Conservation (phyloP, 2,888 invertebrate species). For the Auanema sp. region DNA sequence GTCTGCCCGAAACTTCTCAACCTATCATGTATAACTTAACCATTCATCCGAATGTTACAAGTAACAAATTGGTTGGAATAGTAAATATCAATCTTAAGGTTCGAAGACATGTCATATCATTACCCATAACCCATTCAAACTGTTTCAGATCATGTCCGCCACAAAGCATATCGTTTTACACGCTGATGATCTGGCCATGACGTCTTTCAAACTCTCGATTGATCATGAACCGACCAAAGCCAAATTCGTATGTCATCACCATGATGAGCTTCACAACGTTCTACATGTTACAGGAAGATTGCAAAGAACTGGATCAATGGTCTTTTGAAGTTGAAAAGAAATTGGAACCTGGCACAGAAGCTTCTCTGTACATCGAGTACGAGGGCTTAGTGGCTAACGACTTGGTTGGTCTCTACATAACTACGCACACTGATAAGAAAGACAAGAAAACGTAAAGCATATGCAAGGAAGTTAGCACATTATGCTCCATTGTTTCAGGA, state of each 20-base stretch:
- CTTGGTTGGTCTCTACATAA: constrained; percentile 36
- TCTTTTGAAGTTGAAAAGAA: constrained; percentile 26
- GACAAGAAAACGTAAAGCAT: constrained; percentile 20
- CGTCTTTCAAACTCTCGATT: constrained; percentile 21
- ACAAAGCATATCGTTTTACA: constrained; percentile 18
- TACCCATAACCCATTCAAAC: too few relatives aligned
- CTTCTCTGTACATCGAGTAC: constrained; percentile 19
- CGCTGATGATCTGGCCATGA: constrained; percentile 18
- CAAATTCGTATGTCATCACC: constrained; percentile 25
- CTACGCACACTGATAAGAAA: constrained; percentile 24
- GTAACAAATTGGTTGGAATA: constrained; percentile 23
- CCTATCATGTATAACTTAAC: constrained; percentile 54
- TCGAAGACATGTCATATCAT: too few relatives aligned
- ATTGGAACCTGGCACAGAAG: constrained; percentile 23
- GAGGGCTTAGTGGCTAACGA: constrained; percentile 27
- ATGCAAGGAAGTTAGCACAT: too few relatives aligned
- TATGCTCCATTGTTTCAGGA: constrained; percentile 27
- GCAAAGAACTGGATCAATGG: constrained; percentile 41
- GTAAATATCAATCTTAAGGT: constrained; percentile 38
- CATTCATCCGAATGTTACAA: constrained; percentile 49
- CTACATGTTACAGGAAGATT: constrained; percentile 20
- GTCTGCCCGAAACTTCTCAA: constrained; percentile 63
- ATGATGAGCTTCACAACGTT: background rate
- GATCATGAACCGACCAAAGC: constrained; percentile 24
- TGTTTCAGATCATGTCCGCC: constrained; percentile 4